These are phyloP conservation scores for Calephelis nemesis DNA, from an alignment of 1,140 invertebrate genomes.

Conservation along the genomic window DNA sequence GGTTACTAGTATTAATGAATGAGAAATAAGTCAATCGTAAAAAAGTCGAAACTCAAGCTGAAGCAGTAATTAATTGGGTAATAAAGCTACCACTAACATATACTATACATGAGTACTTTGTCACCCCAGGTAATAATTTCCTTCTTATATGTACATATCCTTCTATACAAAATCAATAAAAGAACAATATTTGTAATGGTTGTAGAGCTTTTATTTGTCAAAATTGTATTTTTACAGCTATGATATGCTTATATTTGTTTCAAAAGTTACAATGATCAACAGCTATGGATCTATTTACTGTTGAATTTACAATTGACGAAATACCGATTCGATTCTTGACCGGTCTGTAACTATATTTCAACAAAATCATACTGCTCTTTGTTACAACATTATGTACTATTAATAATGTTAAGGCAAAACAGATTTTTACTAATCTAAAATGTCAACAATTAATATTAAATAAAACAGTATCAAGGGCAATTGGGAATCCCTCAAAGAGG, in stretches of 20 bases:
- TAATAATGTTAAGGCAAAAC: slow-evolving; percentile 77
- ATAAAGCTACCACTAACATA: neutral
- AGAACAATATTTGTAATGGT: slow-evolving; percentile 72
- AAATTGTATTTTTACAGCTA: slow-evolving; percentile 89
- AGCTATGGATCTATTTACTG: slow-evolving; percentile 65
- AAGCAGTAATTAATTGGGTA: slow-evolving; percentile 38
- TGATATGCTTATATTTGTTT: slow-evolving; percentile 91
- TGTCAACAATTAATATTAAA: slow-evolving; percentile 77
- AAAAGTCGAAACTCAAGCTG: neutral
- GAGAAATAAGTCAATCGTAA: neutral
- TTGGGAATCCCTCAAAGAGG: slow-evolving; percentile 45
- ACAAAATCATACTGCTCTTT: slow-evolving; percentile 73
- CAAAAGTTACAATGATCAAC: slow-evolving; percentile 82
- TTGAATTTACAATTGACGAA: slow-evolving; percentile 71
- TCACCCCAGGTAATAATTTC: no score
- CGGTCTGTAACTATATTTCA: slow-evolving; percentile 65
- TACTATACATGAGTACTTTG: no score
- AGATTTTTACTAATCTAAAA: slow-evolving; percentile 75
- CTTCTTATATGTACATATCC: no score
- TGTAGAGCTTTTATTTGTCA: slow-evolving; percentile 85
- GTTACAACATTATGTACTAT: slow-evolving; percentile 72
- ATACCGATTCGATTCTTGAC: slow-evolving; percentile 60
- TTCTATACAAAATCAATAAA: slow-evolving; percentile 37
- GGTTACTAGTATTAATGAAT: neutral
- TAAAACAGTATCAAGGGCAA: slow-evolving; percentile 67